phyloP scores from a whole-genome alignment of 2,113 vertebrate genomes.

The Notechis scutatus region DNA sequence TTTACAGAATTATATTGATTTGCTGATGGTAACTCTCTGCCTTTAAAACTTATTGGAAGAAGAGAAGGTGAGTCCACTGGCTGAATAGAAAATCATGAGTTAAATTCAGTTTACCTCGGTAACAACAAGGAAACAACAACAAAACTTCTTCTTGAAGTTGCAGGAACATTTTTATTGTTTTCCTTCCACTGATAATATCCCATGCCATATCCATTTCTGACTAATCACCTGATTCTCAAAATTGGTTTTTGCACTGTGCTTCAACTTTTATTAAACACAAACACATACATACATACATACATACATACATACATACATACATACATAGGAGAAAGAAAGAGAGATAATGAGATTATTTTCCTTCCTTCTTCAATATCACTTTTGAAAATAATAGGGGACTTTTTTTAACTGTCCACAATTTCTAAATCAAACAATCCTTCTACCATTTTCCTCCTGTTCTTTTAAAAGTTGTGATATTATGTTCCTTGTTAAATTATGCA shows the following conservation, averaged over 20 bases:
- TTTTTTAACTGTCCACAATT: not conserved
- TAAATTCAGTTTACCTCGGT: not conserved
- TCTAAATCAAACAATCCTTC: not conserved
- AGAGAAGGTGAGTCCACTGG: not conserved
- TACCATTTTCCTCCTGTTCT: not conserved
- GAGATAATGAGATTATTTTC: not conserved
- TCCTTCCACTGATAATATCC: not conserved
- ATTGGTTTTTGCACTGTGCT: constrained; percentile 37
- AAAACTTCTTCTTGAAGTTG: not conserved
- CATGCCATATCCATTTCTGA: not conserved
- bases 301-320: no score
- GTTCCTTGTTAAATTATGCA: constrained; percentile 64
- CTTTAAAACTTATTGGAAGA: not conserved
- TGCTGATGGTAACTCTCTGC: not conserved
- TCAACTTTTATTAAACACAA: constrained; percentile 32
- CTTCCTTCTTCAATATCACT: constrained; percentile 50
- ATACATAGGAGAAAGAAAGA: no score
- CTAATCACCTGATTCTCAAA: not conserved
- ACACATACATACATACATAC: no score
- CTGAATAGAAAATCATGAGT: not conserved
- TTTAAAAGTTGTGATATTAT: constrained; percentile 58
- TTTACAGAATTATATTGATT: not conserved
- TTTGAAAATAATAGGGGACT: constrained; percentile 61
- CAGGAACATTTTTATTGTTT: not conserved
- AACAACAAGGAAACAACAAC: not conserved